phyloP scores from a whole-genome alignment of 2,797 vertebrate genomes.

The Sphenopsis melanotis region DNA sequence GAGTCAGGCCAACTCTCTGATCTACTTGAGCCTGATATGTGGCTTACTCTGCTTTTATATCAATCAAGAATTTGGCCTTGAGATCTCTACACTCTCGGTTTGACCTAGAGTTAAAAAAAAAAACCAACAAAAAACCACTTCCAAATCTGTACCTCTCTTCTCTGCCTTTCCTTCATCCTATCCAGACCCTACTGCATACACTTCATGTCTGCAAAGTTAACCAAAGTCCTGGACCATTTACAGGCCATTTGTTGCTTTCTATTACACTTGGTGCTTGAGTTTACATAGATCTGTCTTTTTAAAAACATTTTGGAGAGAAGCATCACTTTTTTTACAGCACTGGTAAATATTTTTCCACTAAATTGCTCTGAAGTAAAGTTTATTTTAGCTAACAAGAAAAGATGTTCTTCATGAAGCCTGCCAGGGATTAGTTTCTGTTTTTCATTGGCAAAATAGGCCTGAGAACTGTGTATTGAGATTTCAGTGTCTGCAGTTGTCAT shows the following conservation, averaged over 20 bases:
- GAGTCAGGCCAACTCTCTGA: slow-evolving; percentile 24
- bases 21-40: not conserved
- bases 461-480: not conserved
- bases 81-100: not conserved
- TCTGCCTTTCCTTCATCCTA: not conserved
- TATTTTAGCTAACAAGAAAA: not conserved
- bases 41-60: slow-evolving; percentile 5
- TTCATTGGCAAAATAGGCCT: not conserved
- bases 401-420: not conserved
- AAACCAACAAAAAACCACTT: not conserved
- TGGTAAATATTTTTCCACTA: not conserved
- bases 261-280: not conserved
- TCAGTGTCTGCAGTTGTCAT: not conserved
- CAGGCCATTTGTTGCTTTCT: not conserved
- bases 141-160: not conserved
- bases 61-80: not conserved
- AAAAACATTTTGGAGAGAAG: not conserved
- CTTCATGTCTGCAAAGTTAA: not conserved
- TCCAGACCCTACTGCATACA: not conserved
- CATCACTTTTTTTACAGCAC: not conserved
- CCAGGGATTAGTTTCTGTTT: not conserved
- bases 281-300: not conserved
- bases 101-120: not conserved
- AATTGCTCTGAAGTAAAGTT: not conserved
- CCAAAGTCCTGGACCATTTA: not conserved